phyloP scores from a whole-genome alignment of 2,113 vertebrate species.

The Promerops cafer region DNA sequence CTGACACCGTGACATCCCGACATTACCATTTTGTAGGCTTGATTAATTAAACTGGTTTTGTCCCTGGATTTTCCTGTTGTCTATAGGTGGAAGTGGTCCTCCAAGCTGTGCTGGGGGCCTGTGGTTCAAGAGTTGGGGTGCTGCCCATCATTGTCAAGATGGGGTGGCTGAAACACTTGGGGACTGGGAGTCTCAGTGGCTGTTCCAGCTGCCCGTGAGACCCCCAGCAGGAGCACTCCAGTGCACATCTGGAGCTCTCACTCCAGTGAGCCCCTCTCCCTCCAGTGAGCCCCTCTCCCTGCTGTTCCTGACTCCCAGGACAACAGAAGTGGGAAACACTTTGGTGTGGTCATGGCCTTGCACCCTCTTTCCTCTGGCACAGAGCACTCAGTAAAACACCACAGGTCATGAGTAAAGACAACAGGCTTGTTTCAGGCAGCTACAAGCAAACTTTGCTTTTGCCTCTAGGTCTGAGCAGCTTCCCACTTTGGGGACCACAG shows the following conservation, averaged over 20 bases:
- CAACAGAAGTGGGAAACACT: neutral
- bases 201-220: neutral
- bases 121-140: neutral
- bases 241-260: neutral
- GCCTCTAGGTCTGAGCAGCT: neutral
- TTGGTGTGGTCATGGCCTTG: neutral
- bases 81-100: neutral
- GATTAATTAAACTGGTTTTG: neutral
- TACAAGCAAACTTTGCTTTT: neutral
- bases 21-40: neutral
- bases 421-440: neutral
- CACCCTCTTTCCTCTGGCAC: neutral
- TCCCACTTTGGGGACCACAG: neutral
- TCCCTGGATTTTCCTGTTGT: neutral
- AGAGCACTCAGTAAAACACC: neutral
- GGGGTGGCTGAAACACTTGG: neutral
- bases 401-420: fast-evolving
- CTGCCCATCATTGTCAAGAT: neutral
- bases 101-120: neutral
- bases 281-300: neutral
- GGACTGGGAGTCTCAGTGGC: fast-evolving
- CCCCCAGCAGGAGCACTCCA: neutral
- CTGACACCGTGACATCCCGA: fast-evolving
- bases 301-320: neutral
- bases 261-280: neutral